Evolutionary conservation across 2,113 vertebrate species (phyloP).

Genomic region (Caracal caracal): DNA sequence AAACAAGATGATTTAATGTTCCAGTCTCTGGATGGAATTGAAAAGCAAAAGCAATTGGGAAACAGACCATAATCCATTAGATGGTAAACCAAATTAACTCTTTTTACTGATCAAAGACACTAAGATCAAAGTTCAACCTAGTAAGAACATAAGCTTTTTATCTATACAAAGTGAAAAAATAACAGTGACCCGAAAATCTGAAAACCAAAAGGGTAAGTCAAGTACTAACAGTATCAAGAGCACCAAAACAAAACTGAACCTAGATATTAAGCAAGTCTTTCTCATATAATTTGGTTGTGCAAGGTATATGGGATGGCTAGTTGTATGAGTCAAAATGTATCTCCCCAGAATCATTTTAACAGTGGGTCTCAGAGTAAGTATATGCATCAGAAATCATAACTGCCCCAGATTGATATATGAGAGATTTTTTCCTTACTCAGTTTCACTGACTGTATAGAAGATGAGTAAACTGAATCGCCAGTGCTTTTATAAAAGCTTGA

Average conservation of each 20-base stretch:
- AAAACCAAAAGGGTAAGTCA: slow-evolving; percentile 1
- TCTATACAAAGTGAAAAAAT: background rate
- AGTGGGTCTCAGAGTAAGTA: background rate
- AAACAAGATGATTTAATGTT: background rate
- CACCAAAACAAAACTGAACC: background rate
- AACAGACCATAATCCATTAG: background rate
- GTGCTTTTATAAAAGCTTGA: slow-evolving; percentile 13
- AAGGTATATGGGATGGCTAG: background rate
- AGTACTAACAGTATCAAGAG: background rate
- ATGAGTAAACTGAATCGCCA: background rate
- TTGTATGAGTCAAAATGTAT: background rate
- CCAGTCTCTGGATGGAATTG: background rate
- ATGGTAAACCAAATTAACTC: background rate
- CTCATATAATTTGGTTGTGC: background rate
- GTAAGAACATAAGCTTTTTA: background rate
- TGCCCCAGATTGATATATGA: background rate
- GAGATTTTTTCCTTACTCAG: background rate
- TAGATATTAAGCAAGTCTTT: background rate
- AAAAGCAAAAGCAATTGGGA: slow-evolving; percentile 11
- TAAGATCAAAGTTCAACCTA: slow-evolving; percentile 5
- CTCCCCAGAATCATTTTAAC: background rate
- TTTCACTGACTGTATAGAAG: background rate
- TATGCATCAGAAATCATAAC: slow-evolving; percentile 13
- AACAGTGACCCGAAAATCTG: background rate
- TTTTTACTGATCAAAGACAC: background rate